These are phyloP conservation scores for Grallaria varia DNA, from an alignment of 2,113 vertebrate genomes.

Conservation along the genomic window DNA sequence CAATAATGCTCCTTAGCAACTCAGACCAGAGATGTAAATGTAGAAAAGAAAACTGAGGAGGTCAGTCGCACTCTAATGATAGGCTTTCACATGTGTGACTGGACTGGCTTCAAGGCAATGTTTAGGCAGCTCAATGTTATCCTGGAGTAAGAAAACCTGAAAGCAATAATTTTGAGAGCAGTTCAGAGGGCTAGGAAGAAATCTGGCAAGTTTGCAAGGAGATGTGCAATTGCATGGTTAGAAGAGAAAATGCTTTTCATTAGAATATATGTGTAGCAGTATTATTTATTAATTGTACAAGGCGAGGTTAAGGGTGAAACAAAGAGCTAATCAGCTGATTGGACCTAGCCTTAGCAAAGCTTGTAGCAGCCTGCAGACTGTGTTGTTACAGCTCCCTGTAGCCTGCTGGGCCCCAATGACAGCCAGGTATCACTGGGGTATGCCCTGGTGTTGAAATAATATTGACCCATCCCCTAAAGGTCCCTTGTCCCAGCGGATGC, in stretches of 20 bases:
- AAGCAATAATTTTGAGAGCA: not conserved
- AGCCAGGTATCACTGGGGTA: not conserved
- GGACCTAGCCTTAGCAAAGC: not conserved
- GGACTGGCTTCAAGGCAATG: not conserved
- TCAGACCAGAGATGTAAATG: not conserved
- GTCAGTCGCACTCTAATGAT: fast-evolving
- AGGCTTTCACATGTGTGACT: not conserved
- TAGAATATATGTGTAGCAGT: not conserved
- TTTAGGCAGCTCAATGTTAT: not conserved
- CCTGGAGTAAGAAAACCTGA: not conserved
- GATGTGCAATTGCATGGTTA: not conserved
- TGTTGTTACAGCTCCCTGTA: not conserved
- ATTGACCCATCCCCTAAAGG: not conserved
- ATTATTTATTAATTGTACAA: not conserved
- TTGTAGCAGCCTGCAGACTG: not conserved
- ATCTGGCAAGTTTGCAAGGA: not conserved
- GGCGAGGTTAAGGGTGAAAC: not conserved
- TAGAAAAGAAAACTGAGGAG: not conserved
- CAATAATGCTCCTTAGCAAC: fast-evolving
- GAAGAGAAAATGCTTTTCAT: not conserved
- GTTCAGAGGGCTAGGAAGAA: not conserved
- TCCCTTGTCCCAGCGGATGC: not conserved
- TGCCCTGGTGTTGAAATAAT: not conserved
- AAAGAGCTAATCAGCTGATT: not conserved
- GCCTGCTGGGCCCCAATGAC: too few species aligned